Evolutionary conservation across 23 tunicate species (phyloP).

Genomic region (Aplidium turbinatum): DNA sequence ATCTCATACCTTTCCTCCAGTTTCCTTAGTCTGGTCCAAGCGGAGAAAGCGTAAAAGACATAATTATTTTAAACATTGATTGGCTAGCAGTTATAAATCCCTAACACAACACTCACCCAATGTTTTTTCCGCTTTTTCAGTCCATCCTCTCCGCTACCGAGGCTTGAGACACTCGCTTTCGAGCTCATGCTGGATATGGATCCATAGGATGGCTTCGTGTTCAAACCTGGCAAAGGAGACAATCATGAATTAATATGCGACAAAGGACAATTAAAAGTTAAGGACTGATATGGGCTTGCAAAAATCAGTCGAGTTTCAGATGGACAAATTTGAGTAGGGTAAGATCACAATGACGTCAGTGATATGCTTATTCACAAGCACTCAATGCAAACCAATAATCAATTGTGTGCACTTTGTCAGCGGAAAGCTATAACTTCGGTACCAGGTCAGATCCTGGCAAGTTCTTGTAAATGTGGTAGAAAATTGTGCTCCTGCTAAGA

Average conservation of each 20-base stretch:
- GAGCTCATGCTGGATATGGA: constrained; percentile 79
- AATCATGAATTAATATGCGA: too few relatives aligned
- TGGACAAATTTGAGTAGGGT: too few relatives aligned
- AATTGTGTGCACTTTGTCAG: too few relatives aligned
- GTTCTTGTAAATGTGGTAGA: too few relatives aligned
- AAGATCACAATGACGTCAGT: too few relatives aligned
- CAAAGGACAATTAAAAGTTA: background rate
- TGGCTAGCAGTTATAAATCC: background rate
- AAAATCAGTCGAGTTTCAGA: too few relatives aligned
- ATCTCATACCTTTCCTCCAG: constrained; percentile 61
- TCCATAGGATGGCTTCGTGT: constrained; percentile 64
- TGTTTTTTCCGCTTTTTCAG: constrained; percentile 58
- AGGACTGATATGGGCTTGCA: background rate
- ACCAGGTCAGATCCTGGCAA: too few relatives aligned
- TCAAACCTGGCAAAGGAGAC: too few relatives aligned
- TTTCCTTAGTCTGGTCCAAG: constrained; percentile 8
- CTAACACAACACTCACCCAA: constrained; percentile 64
- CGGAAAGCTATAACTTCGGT: too few relatives aligned
- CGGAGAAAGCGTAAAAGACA: background rate
- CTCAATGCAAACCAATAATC: too few relatives aligned
- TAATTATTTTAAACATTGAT: background rate
- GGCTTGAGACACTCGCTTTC: constrained; percentile 57
- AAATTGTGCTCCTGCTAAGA: too few relatives aligned
- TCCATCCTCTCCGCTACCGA: constrained; percentile 75
- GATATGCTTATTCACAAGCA: too few relatives aligned